Evolutionary conservation across 2,797 vertebrate genomes (phyloP).

Genomic region (Dendrocincla fuliginosa): DNA sequence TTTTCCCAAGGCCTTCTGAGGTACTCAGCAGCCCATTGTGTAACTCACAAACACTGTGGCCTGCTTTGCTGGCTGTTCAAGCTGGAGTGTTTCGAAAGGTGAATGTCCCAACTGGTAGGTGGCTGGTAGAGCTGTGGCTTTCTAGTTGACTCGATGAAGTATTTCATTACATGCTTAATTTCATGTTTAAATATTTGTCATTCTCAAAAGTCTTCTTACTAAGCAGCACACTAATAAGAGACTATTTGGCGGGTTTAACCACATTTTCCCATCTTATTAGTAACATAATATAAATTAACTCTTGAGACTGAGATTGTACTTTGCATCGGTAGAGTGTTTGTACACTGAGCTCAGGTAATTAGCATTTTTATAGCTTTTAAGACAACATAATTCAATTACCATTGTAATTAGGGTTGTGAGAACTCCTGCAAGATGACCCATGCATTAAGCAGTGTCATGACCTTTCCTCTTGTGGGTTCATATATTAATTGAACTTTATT

Average conservation of each 20-base stretch:
- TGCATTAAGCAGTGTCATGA: constrained; percentile 67
- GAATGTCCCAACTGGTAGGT: not conserved
- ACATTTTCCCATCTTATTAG: constrained; percentile 45
- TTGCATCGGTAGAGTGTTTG: constrained; percentile 1
- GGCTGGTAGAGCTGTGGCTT: not conserved
- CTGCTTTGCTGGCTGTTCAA: not conserved
- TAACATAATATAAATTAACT: constrained; percentile 36
- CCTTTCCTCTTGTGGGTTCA: constrained; percentile 72
- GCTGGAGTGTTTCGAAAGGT: not conserved
- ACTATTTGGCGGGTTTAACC: constrained; percentile 41
- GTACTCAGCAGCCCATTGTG: accelerated
- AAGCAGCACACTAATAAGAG: not conserved
- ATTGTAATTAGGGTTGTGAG: constrained; percentile 73
- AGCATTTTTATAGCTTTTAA: constrained; percentile 65
- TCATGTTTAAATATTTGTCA: constrained; percentile 56
- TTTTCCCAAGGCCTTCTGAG: not conserved
- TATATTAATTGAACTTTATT: constrained; percentile 74
- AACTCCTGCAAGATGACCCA: constrained; percentile 74
- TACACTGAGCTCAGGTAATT: constrained; percentile 34
- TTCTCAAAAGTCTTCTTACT: not conserved
- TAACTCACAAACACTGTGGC: not conserved
- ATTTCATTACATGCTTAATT: constrained; percentile 44
- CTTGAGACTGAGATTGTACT: constrained; percentile 3
- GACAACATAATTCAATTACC: constrained; percentile 69
- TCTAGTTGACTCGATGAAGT: constrained; percentile 26